These are phyloP conservation scores for Galerucella nymphaeae DNA, from an alignment of 2,888 invertebrate species.

Conservation along the genomic window DNA sequence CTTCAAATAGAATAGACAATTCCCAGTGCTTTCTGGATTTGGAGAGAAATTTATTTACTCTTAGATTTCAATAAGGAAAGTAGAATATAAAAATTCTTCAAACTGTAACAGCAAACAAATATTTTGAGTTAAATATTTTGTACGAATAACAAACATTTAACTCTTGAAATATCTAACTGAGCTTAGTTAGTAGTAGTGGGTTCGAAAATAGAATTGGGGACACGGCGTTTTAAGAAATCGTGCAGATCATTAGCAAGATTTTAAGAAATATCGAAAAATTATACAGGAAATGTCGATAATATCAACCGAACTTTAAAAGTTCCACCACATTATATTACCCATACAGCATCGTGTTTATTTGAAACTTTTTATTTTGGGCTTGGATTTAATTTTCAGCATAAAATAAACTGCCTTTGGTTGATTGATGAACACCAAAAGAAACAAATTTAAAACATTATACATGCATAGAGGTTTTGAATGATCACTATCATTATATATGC, in stretches of 20 bases:
- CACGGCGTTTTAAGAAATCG: slow-evolving; percentile 17
- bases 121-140: background rate
- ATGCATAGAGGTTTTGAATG: background rate
- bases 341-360: too few species aligned
- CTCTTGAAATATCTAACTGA: slow-evolving; percentile 3
- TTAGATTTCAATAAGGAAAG: too few species aligned
- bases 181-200: slow-evolving; percentile 1
- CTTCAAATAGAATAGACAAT: too few species aligned
- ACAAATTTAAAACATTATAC: background rate
- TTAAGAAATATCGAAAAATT: background rate
- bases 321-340: too few species aligned
- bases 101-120: too few species aligned
- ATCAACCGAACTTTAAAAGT: background rate
- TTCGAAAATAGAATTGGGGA: slow-evolving; percentile 23
- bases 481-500: background rate
- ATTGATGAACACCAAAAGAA: background rate
- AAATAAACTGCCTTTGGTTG: background rate
- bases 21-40: too few species aligned
- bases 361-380: too few species aligned
- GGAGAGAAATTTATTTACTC: too few species aligned
- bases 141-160: background rate
- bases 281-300: slow-evolving; percentile 4
- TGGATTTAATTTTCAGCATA: background rate
- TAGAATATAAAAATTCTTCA: too few species aligned
- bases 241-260: slow-evolving; percentile 9